Base-by-base conservation (phyloP, 2,888 invertebrate species). In the Apamea anceps region DNA sequence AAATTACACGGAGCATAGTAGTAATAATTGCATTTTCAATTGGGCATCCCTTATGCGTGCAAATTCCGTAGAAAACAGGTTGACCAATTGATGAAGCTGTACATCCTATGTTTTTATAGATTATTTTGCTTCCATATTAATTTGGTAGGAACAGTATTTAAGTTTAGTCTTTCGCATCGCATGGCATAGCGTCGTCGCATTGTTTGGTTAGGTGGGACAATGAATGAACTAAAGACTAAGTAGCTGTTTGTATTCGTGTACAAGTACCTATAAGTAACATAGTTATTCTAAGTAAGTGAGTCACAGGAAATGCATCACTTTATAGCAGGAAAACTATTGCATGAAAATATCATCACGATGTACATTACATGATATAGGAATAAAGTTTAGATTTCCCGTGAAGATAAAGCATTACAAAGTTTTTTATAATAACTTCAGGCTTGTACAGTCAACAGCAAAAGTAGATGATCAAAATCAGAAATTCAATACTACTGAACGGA, bases 241-340 rank as follows among this genome's bases (percentile, higher is more conserved):
- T 51, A 80, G 76, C 62, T 21, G 25, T 80, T 65, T 74, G 25
- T 77, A 72, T 62, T 65, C n/a, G 7, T 51, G 48, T 21, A 73
- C 60, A 80, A 70, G 66, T 67, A n/a, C n/a, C n/a, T n/a, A 65
- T 25, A 48, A 42, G 70, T 68, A 75, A 84, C 54, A 76, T 79
- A 57, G n/a, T 75, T 79, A 72, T 79, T 84, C 80, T 71, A 78
- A 60, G 73, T 75, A 32, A 32, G 32, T 32, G 80, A 81, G 80
- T 77, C 77, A 84, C 45, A 79, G 73, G 75, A 79, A 84, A 84
- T 71, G 77, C 76, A 81, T 76, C 63, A 77, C 28, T 62, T 32
- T 74, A 63, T 42, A 76, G 51, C 75, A 75, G 63, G 79, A 82
- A 84, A 85, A 84, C 28, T 74, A 75, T 42, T 32, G 37, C 28